Percentiles rank a stretch among this genome's conserved stretches.
Conservation (phyloP, 2,888 invertebrate species). For the Drepanosiphum platanoidis region DNA sequence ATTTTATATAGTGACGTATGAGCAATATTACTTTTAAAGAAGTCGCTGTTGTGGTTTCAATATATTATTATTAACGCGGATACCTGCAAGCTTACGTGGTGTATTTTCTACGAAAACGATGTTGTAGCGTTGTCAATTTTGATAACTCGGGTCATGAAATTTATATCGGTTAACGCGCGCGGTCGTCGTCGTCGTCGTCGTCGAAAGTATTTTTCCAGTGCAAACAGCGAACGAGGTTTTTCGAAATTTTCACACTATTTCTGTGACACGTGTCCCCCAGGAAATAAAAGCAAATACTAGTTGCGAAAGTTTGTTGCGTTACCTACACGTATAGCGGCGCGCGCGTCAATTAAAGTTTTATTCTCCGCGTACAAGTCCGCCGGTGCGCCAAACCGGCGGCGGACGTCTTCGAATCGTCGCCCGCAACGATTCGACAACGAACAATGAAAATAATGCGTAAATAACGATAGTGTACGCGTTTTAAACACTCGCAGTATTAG, state of each 20-base stretch:
- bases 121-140: background rate
- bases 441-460: background rate
- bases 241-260: background rate
- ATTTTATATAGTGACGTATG: too few species aligned
- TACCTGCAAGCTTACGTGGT: too few species aligned
- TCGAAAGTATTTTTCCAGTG: background rate
- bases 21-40: too few species aligned
- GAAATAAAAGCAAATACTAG: background rate
- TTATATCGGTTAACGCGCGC: background rate
- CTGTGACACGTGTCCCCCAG: background rate
- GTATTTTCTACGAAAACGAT: too few species aligned
- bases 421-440: background rate
- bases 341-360: conserved; percentile 13
- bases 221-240: conserved; percentile 3
- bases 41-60: too few species aligned
- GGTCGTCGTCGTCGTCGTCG: too few species aligned
- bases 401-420: background rate
- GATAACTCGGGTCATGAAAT: background rate
- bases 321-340: too few species aligned
- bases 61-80: too few species aligned
- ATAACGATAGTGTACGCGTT: background rate
- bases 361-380: background rate
- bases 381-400: background rate
- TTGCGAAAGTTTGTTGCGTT: conserved; percentile 5
- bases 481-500: too few species aligned